phyloP scores from a whole-genome alignment of 1,140 invertebrate species.

The Aphidius ervi region DNA sequence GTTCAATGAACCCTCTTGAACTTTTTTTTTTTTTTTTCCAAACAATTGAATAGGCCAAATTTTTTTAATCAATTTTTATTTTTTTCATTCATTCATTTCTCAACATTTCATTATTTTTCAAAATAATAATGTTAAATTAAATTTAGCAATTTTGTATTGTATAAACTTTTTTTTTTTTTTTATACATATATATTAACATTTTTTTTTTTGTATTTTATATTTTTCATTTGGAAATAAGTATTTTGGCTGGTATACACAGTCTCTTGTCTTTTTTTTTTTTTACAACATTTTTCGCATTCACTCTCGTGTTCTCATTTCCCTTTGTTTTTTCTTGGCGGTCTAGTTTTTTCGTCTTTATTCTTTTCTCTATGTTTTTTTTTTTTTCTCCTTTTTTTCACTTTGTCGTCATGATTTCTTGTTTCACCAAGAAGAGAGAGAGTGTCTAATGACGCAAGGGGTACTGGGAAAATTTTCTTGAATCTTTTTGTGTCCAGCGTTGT shows the following conservation, averaged over 20 bases:
- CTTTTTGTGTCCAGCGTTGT: slow-evolving; percentile 4
- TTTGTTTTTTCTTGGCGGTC: slow-evolving; percentile 23
- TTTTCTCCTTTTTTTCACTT: background rate
- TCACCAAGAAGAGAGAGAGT: slow-evolving; percentile 10
- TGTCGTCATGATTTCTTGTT: slow-evolving; percentile 9
- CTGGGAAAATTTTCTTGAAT: background rate
- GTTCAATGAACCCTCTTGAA: background rate
- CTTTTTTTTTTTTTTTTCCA: background rate
- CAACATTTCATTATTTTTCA: background rate
- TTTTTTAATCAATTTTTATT: background rate
- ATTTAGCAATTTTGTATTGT: slow-evolving; percentile 16
- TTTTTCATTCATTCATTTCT: too few species aligned
- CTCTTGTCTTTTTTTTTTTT: slow-evolving; percentile 16
- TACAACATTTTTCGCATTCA: slow-evolving; percentile 28
- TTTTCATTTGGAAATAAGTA: too few species aligned
- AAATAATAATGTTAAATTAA: slow-evolving; percentile 17
- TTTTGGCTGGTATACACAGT: slow-evolving; percentile 5
- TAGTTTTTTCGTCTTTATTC: slow-evolving; percentile 20
- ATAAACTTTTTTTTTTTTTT: too few species aligned
- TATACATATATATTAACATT: background rate
- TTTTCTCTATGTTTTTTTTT: slow-evolving; percentile 9
- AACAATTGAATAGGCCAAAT: background rate
- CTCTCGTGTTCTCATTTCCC: slow-evolving; percentile 21
- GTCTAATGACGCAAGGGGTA: slow-evolving; percentile 11
- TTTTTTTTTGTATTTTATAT: too few species aligned